Conservation (phyloP, 2,797 vertebrate genomes). For the Thaleichthys pacificus region DNA sequence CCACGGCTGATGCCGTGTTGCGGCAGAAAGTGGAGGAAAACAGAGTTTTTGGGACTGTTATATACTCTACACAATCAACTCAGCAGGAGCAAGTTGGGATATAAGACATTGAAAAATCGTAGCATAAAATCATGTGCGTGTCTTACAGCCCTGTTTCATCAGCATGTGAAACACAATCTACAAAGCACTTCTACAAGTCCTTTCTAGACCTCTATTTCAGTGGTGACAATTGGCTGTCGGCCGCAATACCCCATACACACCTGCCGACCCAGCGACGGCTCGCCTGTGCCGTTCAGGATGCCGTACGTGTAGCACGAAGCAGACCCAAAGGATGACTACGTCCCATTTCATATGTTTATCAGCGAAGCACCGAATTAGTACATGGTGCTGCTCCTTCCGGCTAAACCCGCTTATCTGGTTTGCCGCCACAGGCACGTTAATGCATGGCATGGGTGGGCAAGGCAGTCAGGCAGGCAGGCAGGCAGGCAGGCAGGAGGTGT, state of each 20-base stretch:
- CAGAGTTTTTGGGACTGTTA: not conserved
- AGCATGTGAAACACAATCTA: slow-evolving; percentile 42
- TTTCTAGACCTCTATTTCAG: slow-evolving; percentile 12
- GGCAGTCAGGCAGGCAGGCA: slow-evolving; percentile 5
- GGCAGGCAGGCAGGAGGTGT: not conserved
- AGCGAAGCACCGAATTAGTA: slow-evolving; percentile 20
- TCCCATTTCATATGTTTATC: slow-evolving; percentile 36
- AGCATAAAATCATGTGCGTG: not conserved
- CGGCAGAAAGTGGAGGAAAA: not conserved
- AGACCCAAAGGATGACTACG: not conserved
- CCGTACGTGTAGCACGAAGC: slow-evolving; percentile 28
- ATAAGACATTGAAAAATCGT: not conserved
- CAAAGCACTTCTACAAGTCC: slow-evolving; percentile 39
- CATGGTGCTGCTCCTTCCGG: slow-evolving; percentile 33
- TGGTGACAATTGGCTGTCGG: slow-evolving; percentile 11
- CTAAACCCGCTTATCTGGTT: slow-evolving; percentile 28
- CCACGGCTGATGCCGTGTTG: not conserved
- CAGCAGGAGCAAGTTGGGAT: not conserved
- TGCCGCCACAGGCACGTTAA: slow-evolving; percentile 18
- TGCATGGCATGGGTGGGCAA: slow-evolving; percentile 7
- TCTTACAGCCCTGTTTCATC: slow-evolving; percentile 59
- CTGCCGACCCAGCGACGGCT: not conserved
- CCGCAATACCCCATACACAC: slow-evolving; percentile 2
- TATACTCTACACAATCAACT: not conserved
- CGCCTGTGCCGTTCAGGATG: slow-evolving; percentile 17